Percentiles rank a stretch among this genome's conserved stretches.
These are phyloP conservation scores for Alsophila aescularia DNA, from an alignment of 2,888 invertebrate species.

Conservation along the genomic window DNA sequence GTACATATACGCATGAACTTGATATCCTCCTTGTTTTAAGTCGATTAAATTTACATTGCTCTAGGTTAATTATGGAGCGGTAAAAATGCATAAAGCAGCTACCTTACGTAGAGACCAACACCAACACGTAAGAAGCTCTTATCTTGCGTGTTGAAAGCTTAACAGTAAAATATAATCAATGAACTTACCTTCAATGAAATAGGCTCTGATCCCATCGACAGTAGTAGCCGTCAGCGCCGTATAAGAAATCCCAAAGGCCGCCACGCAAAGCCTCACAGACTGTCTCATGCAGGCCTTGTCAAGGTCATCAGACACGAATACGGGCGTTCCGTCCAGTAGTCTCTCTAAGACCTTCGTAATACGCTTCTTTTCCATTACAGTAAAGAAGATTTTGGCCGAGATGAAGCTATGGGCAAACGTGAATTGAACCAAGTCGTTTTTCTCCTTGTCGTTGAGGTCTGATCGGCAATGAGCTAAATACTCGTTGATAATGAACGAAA, in stretches of 20 bases:
- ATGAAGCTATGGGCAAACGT: conserved; percentile 53
- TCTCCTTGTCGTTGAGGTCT: conserved; percentile 54
- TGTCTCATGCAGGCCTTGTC: conserved; percentile 51
- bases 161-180: too few relatives aligned
- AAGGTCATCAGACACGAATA: conserved; percentile 39
- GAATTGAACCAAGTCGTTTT: conserved; percentile 53
- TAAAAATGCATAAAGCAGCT: too few relatives aligned
- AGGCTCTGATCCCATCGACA: conserved; percentile 45
- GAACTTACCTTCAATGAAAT: conserved; percentile 53
- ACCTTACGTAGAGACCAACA: too few relatives aligned
- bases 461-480: conserved; percentile 45
- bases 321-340: conserved; percentile 50
- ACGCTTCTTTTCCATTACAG: conserved; percentile 47
- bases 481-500: conserved; percentile 47
- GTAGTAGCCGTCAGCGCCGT: conserved; percentile 41
- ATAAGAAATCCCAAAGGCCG: conserved; percentile 36
- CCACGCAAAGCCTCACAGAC: conserved; percentile 39
- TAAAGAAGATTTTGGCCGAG: conserved; percentile 47
- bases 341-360: conserved; percentile 49
- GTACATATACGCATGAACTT: too few relatives aligned
- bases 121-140: too few relatives aligned
- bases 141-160: too few relatives aligned
- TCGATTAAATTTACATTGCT: too few relatives aligned
- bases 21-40: too few relatives aligned
- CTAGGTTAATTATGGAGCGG: too few relatives aligned